phyloP scores from a whole-genome alignment of 2,113 vertebrate species.

The Cygnus buccinator region DNA sequence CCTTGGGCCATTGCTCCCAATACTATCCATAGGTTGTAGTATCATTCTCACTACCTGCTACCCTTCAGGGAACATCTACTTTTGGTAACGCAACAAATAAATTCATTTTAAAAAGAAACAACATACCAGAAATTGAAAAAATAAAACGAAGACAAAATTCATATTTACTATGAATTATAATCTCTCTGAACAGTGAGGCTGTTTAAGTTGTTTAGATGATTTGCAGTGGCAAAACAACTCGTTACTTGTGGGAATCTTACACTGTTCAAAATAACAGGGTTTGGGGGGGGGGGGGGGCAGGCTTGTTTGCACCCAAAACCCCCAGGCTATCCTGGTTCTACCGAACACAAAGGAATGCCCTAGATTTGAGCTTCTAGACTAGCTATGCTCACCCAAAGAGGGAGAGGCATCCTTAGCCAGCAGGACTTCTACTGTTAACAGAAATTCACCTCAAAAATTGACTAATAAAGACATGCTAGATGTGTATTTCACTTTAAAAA shows the following conservation, averaged over 20 bases:
- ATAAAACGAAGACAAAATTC: background rate
- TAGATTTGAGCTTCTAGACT: background rate
- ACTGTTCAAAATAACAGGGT: background rate
- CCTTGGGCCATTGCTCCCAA: background rate
- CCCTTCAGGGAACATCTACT: background rate
- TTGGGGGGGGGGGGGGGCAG: background rate
- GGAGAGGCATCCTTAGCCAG: background rate
- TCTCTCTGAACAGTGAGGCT: background rate
- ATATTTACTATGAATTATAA: background rate
- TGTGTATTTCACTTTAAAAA: background rate
- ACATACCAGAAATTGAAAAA: background rate
- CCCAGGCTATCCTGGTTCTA: background rate
- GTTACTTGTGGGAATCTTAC: background rate
- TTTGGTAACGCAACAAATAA: background rate
- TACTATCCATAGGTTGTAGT: background rate
- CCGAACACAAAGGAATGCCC: background rate
- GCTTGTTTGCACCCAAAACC: background rate
- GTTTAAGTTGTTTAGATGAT: background rate
- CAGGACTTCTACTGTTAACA: background rate
- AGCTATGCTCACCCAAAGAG: background rate
- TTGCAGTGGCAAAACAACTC: background rate
- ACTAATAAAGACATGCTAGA: background rate
- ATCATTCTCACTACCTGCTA: background rate
- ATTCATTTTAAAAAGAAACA: background rate
- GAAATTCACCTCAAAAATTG: background rate